A percentile compares a stretch with the other conserved stretches of the same genome.
These are phyloP conservation scores for Eilema griseolum DNA, from an alignment of 2,888 invertebrate genomes.

Conservation along the genomic window DNA sequence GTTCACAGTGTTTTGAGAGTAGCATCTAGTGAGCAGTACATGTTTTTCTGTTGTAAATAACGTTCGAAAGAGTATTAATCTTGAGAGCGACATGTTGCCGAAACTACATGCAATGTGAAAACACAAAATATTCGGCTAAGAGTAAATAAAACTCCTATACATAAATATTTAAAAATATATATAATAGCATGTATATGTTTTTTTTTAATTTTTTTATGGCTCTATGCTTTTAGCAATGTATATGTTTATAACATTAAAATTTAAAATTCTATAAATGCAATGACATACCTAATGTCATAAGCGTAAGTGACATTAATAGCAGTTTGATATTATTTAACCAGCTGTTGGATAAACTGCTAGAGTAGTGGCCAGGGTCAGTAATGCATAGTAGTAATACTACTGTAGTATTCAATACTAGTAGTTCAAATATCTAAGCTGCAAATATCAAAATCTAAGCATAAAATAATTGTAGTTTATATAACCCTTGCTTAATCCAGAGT, in stretches of 20 bases:
- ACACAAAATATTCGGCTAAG: neutral
- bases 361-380: neutral
- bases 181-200: no score
- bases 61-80: slow-evolving; percentile 56
- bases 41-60: slow-evolving; percentile 58
- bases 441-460: no score
- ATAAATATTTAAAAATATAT: neutral
- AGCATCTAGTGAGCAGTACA: slow-evolving; percentile 56
- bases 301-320: neutral
- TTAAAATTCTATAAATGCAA: neutral
- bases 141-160: neutral
- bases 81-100: slow-evolving; percentile 60
- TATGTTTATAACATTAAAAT: no score
- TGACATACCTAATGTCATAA: neutral
- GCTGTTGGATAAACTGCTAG: no score
- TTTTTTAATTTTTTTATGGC: no score
- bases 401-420: no score
- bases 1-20: slow-evolving; percentile 72
- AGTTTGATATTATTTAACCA: no score
- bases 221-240: no score
- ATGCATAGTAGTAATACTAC: neutral
- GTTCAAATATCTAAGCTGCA: no score
- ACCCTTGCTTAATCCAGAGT: no score
- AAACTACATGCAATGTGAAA: neutral
- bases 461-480: no score